These are phyloP conservation scores for human DNA, from an alignment of 2,113 vertebrate species.

Conservation along the genomic window GRCh38 chr16:35580001-35580500, in stretches of 20 bases:
- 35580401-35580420: not conserved
- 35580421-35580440: not conserved
- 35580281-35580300: not conserved
- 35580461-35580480: not conserved
- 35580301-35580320: not conserved
- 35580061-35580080: not conserved
- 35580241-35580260: not conserved
- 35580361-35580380: not conserved
- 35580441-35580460: not conserved
- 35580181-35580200: not conserved
- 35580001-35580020: not conserved
- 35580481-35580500: not conserved
- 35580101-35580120: not conserved
- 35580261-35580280: not conserved
- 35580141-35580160: not conserved
- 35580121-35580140: not conserved
- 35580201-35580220: accelerated
- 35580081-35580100: not conserved
- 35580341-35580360: not conserved
- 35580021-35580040: not conserved
- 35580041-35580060: not conserved
- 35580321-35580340: not conserved
- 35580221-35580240: not conserved
- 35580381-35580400: not conserved
- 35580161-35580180: not conserved